Conservation (phyloP, 1,140 invertebrate species). For the Zaprionus lachaisei region DNA sequence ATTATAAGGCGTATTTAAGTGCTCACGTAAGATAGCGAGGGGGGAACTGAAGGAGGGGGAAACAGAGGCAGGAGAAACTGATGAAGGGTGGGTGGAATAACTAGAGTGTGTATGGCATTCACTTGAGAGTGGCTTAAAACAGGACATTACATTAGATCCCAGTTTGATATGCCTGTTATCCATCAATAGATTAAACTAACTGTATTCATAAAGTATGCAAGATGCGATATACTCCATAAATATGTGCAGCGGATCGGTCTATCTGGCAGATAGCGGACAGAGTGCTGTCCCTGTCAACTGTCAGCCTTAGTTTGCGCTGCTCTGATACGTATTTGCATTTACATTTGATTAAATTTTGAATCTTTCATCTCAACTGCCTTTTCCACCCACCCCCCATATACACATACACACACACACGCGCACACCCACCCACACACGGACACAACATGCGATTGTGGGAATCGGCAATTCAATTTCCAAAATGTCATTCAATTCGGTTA, state of each 20-base stretch:
- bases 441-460: constrained; percentile 35
- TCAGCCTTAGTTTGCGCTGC: constrained; percentile 19
- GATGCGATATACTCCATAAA: not conserved
- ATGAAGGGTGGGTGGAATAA: not conserved
- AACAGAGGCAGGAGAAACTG: not conserved
- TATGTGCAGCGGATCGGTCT: not conserved
- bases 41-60: not conserved
- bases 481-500: constrained; percentile 84
- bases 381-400: not conserved
- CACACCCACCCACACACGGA: not conserved
- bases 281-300: constrained; percentile 6
- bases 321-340: constrained; percentile 42
- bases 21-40: not conserved
- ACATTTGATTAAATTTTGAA: constrained; percentile 52
- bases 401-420: not conserved
- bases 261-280: not conserved
- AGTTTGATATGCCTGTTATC: not conserved
- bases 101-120: not conserved
- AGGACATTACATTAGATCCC: not conserved
- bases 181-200: not conserved
- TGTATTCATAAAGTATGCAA: constrained; percentile 6
- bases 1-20: constrained; percentile 29
- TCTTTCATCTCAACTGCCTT: constrained; percentile 37
- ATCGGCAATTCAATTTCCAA: constrained; percentile 52
- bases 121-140: not conserved